Base-by-base conservation (phyloP, 2,888 invertebrate genomes). In the Lasius fuliginosus region DNA sequence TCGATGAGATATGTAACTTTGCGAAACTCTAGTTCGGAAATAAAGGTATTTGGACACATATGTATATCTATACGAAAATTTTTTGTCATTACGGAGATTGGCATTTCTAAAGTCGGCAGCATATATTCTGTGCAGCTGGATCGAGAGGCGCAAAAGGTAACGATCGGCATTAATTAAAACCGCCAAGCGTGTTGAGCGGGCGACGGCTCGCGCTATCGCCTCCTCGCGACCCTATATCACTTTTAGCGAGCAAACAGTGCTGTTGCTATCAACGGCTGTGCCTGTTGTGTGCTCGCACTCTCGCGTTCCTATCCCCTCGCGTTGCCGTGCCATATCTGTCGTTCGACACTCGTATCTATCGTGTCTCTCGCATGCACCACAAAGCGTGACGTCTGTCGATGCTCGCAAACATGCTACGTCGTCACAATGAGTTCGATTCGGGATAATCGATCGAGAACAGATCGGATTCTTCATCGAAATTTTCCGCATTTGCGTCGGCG, bases 241-340 rank as follows among this genome's bases (percentile, higher is more conserved):
- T 76, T 76, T 67, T 76, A 67, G 53, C 4, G 53, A 53, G 27
- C 36, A 76, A 76, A 76, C 67, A 76, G 67, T 40, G n/a, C 40
- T 67, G 67, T 67, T 27, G 40, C 67, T 76, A 67, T 76, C 76
- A 76, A 65, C 67, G 36, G 67, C 76, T 53, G 3, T 49, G 36
- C 49, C 49, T 49, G 53, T 67, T 76, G 40, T 67, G 53, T 46
- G 64, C 53, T 67, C 53, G 75, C 46, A 56, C 46, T 76, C 65
- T 36, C 30, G 53, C 18, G 6, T 49, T 27, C 53, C 36, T 23
- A 23, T 23, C 0, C 23, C 23, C 23, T 23, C 42, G 33, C 74
- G n/a, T 60, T 60, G 74, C 30, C 64, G 46, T 76, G 53, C 49
- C 76, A 53, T 76, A 76, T 76, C 76, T 76, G 40, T 76, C 76